These are phyloP conservation scores for Odontesthes bonariensis DNA, from an alignment of 2,113 vertebrate genomes.

Conservation along the genomic window DNA sequence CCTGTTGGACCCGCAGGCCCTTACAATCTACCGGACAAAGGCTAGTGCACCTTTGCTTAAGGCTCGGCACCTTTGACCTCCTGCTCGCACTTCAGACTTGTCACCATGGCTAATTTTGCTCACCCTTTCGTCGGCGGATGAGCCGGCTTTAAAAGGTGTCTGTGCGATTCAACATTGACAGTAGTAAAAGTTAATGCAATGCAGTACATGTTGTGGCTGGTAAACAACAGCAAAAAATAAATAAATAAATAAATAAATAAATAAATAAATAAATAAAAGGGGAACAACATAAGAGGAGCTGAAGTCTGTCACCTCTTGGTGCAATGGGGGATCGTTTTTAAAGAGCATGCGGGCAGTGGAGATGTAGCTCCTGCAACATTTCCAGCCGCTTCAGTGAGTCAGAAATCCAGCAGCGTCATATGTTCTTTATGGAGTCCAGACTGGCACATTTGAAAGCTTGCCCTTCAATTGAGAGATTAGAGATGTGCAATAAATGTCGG, in stretches of 20 bases:
- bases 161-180: slow-evolving; percentile 78
- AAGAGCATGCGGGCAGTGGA: slow-evolving; percentile 78
- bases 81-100: slow-evolving; percentile 78
- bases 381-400: slow-evolving; percentile 65
- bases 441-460: slow-evolving; percentile 61
- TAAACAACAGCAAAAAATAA: slow-evolving; percentile 75
- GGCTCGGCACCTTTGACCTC: slow-evolving; percentile 82
- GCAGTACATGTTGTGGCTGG: slow-evolving; percentile 78
- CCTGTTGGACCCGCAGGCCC: slow-evolving; percentile 83
- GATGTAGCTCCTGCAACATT: slow-evolving; percentile 72
- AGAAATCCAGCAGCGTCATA: slow-evolving; percentile 64
- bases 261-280: slow-evolving; percentile 73
- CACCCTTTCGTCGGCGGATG: slow-evolving; percentile 57
- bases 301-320: slow-evolving; percentile 79
- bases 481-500: slow-evolving; percentile 68
- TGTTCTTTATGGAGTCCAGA: slow-evolving; percentile 63
- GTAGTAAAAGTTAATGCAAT: slow-evolving; percentile 80
- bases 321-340: slow-evolving; percentile 74
- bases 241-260: slow-evolving; percentile 74
- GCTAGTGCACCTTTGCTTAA: slow-evolving; percentile 84
- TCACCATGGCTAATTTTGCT: slow-evolving; percentile 78
- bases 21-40: slow-evolving; percentile 84
- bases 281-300: slow-evolving; percentile 70
- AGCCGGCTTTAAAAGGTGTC: slow-evolving; percentile 63
- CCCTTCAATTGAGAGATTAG: slow-evolving; percentile 71